These are phyloP conservation scores for Cremastobaeus sp. DNA, from an alignment of 2,888 invertebrate genomes.

Conservation along the genomic window DNA sequence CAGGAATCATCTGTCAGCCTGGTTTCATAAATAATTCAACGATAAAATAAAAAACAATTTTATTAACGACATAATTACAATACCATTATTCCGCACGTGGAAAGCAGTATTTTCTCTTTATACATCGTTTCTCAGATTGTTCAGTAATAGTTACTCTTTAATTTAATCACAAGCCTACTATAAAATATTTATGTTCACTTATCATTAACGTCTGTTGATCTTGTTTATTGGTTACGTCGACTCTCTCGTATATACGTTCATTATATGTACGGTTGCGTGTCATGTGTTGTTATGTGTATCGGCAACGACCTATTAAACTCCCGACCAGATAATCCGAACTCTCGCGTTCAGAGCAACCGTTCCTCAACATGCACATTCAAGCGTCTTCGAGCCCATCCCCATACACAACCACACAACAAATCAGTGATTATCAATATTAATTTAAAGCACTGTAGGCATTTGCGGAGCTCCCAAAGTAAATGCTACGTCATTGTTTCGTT, in stretches of 20 bases:
- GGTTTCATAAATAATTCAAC: slow-evolving; percentile 17
- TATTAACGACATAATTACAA: slow-evolving; percentile 77
- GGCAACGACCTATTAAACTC: slow-evolving; percentile 16
- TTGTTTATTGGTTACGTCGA: slow-evolving; percentile 16
- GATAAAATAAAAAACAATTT: slow-evolving; percentile 76
- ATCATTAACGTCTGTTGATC: slow-evolving; percentile 57
- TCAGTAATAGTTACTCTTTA: slow-evolving; percentile 68
- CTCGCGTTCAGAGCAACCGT: background rate
- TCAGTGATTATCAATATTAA: slow-evolving; percentile 36
- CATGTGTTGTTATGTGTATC: slow-evolving; percentile 31
- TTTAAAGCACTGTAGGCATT: slow-evolving; percentile 52
- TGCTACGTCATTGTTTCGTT: slow-evolving; percentile 20
- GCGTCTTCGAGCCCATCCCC: background rate
- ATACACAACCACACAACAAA: slow-evolving; percentile 32
- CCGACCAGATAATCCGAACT: background rate
- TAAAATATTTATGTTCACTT: slow-evolving; percentile 70
- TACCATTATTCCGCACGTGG: slow-evolving; percentile 74
- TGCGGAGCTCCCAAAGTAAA: slow-evolving; percentile 38
- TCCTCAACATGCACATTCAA: background rate
- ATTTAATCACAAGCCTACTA: slow-evolving; percentile 73
- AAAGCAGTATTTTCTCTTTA: slow-evolving; percentile 73
- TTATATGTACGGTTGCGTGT: slow-evolving; percentile 39
- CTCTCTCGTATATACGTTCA: slow-evolving; percentile 48
- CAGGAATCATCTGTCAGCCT: background rate
- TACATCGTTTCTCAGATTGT: slow-evolving; percentile 69